Evolutionary conservation across 92 coral and sea anemone species (phyloP).

Genomic region (Zoanthus sociatus): DNA sequence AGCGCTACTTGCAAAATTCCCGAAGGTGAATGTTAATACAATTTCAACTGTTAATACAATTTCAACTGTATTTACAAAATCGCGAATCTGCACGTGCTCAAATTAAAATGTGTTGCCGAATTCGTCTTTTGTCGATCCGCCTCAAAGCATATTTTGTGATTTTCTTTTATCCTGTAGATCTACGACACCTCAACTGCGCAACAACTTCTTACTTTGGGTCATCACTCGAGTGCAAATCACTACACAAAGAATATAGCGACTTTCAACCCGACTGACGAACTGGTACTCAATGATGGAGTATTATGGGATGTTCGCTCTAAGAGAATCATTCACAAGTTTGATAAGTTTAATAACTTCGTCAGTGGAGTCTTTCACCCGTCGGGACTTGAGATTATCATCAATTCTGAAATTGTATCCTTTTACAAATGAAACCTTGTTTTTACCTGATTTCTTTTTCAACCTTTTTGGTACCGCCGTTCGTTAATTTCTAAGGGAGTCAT

Average conservation of each 20-base stretch:
- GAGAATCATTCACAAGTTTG: constrained; percentile 96
- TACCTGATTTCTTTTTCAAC: background rate
- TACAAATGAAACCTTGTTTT: background rate
- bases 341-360: constrained; percentile 94
- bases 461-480: background rate
- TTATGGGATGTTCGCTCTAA: constrained; percentile 93
- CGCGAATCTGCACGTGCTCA: too few species aligned
- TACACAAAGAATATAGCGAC: constrained; percentile 91
- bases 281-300: constrained; percentile 96
- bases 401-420: constrained; percentile 99
- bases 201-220: constrained; percentile 71
- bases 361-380: constrained; percentile 98
- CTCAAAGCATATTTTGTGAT: background rate
- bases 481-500: background rate
- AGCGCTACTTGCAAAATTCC: too few species aligned
- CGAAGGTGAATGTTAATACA: too few species aligned
- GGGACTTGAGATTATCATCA: constrained; percentile 94
- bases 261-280: constrained; percentile 92
- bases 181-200: constrained; percentile 89
- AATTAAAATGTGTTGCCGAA: too few species aligned
- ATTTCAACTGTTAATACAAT: too few species aligned
- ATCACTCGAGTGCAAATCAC: constrained; percentile 82
- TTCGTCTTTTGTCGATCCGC: too few species aligned
- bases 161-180: constrained; percentile 57
- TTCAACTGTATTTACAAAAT: too few species aligned